Evolutionary conservation across 2,888 invertebrate species (phyloP).

Genomic region (Drosophila fulvimacula): DNA sequence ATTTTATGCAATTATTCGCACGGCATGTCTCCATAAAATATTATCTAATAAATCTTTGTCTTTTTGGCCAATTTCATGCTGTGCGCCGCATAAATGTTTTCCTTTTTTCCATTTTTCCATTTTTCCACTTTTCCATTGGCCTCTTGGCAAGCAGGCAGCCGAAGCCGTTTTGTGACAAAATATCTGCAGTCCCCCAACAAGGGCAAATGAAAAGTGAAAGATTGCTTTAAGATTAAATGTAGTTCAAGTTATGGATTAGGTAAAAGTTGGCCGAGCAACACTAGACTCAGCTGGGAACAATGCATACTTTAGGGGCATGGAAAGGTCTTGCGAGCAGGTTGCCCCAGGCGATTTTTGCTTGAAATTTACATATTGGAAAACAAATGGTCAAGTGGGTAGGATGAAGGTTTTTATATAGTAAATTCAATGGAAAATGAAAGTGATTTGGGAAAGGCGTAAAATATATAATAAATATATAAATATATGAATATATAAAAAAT

Average conservation of each 20-base stretch:
- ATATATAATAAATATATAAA: neutral
- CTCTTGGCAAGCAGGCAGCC: constrained; percentile 1
- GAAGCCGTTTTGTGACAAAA: constrained; percentile 12
- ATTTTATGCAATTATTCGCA: constrained; percentile 9
- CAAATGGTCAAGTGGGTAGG: neutral
- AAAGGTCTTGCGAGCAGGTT: neutral
- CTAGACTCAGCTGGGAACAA: neutral
- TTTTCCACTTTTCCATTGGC: constrained; percentile 35
- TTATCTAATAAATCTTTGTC: constrained; percentile 29
- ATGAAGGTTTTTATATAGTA: neutral
- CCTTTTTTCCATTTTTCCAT: constrained; percentile 36
- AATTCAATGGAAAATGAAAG: neutral
- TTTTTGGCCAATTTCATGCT: constrained; percentile 35
- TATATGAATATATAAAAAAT: neutral
- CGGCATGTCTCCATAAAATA: constrained; percentile 1
- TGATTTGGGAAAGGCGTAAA: neutral
- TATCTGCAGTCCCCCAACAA: constrained; percentile 2
- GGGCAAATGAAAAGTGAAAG: constrained; percentile 41
- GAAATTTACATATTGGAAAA: neutral
- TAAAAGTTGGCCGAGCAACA: constrained; percentile 34
- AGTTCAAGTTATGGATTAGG: constrained; percentile 24
- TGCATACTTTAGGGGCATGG: neutral
- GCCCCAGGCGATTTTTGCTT: neutral
- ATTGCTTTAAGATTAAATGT: constrained; percentile 11
- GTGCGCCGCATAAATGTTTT: constrained; percentile 42